Conservation (phyloP, 92 coral and sea anemone species). For the Scolanthus callimorphus region DNA sequence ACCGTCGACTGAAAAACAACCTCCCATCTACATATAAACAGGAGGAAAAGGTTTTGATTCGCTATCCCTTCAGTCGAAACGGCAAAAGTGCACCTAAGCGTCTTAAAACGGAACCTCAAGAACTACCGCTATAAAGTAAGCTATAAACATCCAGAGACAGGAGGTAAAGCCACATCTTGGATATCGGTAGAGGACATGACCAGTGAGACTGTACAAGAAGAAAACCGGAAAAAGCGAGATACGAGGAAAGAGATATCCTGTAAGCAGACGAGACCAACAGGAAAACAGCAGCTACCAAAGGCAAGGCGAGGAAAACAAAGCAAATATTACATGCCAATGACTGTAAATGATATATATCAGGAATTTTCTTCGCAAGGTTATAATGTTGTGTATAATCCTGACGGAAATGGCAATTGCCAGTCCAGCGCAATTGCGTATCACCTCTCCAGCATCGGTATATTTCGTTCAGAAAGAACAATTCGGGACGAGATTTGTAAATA, state of each 20-base stretch:
- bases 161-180: slow-evolving; percentile 14
- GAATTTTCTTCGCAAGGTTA: slow-evolving; percentile 13
- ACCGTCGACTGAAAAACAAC: slow-evolving; percentile 29
- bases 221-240: slow-evolving; percentile 8
- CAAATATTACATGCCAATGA: too few relatives aligned
- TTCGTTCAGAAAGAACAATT: slow-evolving; percentile 8
- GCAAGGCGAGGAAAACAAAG: too few relatives aligned
- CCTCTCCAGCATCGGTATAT: slow-evolving; percentile 6
- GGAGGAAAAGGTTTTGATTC: slow-evolving; percentile 36
- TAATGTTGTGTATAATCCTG: slow-evolving; percentile 15
- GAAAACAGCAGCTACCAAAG: too few relatives aligned
- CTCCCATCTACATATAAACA: slow-evolving; percentile 31
- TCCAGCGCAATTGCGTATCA: slow-evolving; percentile 1
- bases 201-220: slow-evolving; percentile 26
- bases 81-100: slow-evolving; percentile 14
- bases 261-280: not conserved
- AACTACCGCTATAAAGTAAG: slow-evolving; percentile 7
- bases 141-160: slow-evolving; percentile 6
- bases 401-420: slow-evolving; percentile 24
- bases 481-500: slow-evolving; percentile 5
- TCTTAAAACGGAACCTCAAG: slow-evolving; percentile 14
- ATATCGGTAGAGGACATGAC: slow-evolving; percentile 47
- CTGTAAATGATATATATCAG: too few relatives aligned
- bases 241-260: not conserved
- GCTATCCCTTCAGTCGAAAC: slow-evolving; percentile 29